Conservation (phyloP, 2,113 vertebrate species). For the Calcarius ornatus region DNA sequence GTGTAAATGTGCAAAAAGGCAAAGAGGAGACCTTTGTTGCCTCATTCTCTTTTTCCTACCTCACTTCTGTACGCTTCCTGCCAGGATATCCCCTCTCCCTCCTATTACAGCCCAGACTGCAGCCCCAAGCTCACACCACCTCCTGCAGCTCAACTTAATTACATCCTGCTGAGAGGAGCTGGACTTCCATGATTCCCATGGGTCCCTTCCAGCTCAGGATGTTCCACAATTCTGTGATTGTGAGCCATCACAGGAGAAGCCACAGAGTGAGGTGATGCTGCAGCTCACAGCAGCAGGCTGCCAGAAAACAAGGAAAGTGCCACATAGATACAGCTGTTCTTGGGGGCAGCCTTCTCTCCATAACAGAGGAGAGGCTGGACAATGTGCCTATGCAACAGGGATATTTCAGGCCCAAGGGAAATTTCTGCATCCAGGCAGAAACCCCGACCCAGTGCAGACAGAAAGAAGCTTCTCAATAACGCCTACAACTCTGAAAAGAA, state of each 20-base stretch:
- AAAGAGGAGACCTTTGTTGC: neutral
- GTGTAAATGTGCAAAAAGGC: neutral
- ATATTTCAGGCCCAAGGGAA: neutral
- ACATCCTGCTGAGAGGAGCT: neutral
- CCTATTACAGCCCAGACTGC: neutral
- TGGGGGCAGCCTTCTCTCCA: neutral
- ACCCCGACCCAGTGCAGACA: neutral
- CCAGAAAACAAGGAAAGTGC: neutral
- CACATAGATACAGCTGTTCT: neutral
- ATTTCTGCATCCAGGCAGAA: neutral
- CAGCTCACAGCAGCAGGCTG: neutral
- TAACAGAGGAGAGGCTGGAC: rapidly evolving
- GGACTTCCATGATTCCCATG: rapidly evolving
- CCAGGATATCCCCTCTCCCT: neutral
- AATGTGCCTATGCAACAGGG: rapidly evolving
- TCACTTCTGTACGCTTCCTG: neutral
- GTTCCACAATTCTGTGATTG: rapidly evolving
- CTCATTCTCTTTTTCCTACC: neutral
- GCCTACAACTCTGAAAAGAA: neutral
- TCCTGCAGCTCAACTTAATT: neutral
- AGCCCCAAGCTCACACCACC: no score
- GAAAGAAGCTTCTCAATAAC: neutral
- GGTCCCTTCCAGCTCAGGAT: neutral
- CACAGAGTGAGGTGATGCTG: neutral
- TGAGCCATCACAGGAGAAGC: neutral